Conservation (phyloP, 2,113 vertebrate species). For the Rhynchomys soricoides region DNA sequence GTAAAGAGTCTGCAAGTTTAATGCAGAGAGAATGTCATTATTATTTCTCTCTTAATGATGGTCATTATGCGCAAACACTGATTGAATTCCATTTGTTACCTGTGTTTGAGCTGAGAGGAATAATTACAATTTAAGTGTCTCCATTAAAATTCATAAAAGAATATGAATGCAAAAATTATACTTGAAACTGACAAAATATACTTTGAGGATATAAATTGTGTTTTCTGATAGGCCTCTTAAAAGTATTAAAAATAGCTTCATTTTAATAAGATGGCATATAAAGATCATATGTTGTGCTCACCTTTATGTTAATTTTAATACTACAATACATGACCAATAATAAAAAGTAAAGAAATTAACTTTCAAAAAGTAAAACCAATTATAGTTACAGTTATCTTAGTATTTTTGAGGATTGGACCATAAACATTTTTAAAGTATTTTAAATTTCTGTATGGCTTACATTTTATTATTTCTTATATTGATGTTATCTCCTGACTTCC, state of each 20-base stretch:
- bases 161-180: constrained; percentile 99
- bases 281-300: constrained; percentile 88
- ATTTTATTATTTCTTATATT: constrained; percentile 3
- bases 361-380: constrained; percentile 87
- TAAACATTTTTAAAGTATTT: constrained; percentile 63
- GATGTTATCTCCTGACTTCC: not conserved
- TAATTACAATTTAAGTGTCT: constrained; percentile 99
- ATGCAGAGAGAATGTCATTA: constrained; percentile 99
- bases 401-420: constrained; percentile 75
- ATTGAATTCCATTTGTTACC: constrained; percentile 99
- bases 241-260: constrained; percentile 92
- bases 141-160: constrained; percentile 99
- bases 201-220: constrained; percentile 96
- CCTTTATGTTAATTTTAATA: constrained; percentile 88
- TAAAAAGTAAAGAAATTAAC: constrained; percentile 90
- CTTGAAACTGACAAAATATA: constrained; percentile 99
- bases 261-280: constrained; percentile 90
- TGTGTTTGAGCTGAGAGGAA: constrained; percentile 99
- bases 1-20: constrained; percentile 99
- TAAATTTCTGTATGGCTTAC: constrained; percentile 53
- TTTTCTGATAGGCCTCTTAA: constrained; percentile 93
- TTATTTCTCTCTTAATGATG: constrained; percentile 99
- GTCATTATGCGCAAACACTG: constrained; percentile 97
- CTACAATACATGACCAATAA: constrained; percentile 86
- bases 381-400: constrained; percentile 80